phyloP scores from a whole-genome alignment of 2,797 vertebrate genomes.

The Myotis pilosus region DNA sequence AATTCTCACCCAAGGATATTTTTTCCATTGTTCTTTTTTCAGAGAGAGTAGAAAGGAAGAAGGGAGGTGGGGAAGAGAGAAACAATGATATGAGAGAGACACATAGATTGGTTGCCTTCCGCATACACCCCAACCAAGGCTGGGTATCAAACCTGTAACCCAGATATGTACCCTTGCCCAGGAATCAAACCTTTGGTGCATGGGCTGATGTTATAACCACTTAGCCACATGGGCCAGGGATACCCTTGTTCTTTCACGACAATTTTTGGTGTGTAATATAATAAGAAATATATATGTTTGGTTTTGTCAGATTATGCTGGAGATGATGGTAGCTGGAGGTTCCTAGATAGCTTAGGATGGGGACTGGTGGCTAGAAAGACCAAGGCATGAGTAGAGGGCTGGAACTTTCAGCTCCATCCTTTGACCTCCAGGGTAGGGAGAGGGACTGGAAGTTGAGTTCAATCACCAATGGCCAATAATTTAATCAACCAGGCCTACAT shows the following conservation, averaged over 20 bases:
- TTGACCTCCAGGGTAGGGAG: not conserved
- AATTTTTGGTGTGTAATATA: not conserved
- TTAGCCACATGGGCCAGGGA: no score
- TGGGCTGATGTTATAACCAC: no score
- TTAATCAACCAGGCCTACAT: not conserved
- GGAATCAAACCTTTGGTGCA: no score
- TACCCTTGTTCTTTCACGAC: not conserved
- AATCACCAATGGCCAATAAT: not conserved
- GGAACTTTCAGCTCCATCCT: not conserved
- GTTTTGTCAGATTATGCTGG: not conserved
- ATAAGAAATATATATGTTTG: not conserved
- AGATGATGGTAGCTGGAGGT: not conserved
- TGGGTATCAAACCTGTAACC: no score
- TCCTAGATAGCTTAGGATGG: not conserved
- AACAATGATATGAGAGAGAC: no score
- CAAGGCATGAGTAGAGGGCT: not conserved
- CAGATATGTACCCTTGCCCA: no score
- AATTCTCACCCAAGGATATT: no score
- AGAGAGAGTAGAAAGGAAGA: no score
- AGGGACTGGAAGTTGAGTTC: not conserved
- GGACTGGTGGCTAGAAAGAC: not conserved
- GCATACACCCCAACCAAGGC: no score
- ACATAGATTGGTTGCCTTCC: no score
- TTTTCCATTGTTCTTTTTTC: no score
- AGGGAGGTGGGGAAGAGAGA: no score